These are phyloP conservation scores for Genyomyrus donnyi DNA, from an alignment of 2,113 vertebrate species.

Conservation along the genomic window DNA sequence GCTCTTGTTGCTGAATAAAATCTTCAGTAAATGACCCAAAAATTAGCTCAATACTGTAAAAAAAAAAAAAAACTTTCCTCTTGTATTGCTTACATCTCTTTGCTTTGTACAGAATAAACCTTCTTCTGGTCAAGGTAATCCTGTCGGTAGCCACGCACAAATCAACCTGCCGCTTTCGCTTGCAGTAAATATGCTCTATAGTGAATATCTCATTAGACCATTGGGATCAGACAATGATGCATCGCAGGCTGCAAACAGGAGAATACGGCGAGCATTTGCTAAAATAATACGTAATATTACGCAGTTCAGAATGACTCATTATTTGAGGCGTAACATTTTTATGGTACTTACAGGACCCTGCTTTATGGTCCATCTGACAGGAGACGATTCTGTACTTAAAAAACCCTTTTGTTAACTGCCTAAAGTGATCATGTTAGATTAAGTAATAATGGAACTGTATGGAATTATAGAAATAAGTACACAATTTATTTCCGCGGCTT, in stretches of 20 bases:
- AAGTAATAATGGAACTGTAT: background rate
- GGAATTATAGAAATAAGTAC: background rate
- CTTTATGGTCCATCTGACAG: background rate
- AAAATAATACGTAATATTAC: background rate
- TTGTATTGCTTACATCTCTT: background rate
- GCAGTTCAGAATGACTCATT: background rate
- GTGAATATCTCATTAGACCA: background rate
- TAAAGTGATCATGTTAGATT: background rate
- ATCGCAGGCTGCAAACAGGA: background rate
- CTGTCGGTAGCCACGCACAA: background rate
- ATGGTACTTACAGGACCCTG: background rate
- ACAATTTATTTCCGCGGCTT: background rate
- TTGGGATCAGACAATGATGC: background rate
- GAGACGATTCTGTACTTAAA: background rate
- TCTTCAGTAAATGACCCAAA: background rate
- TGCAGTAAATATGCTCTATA: background rate
- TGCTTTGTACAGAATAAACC: background rate
- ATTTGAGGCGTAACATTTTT: background rate
- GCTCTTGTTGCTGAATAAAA: background rate
- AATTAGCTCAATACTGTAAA: background rate
- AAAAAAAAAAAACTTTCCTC: background rate
- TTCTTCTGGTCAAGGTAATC: background rate
- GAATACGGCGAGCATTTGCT: background rate
- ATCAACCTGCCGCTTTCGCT: background rate
- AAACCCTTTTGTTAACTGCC: background rate